These are phyloP conservation scores for Aphodius granarius DNA, from an alignment of 2,888 invertebrate species.

Conservation along the genomic window DNA sequence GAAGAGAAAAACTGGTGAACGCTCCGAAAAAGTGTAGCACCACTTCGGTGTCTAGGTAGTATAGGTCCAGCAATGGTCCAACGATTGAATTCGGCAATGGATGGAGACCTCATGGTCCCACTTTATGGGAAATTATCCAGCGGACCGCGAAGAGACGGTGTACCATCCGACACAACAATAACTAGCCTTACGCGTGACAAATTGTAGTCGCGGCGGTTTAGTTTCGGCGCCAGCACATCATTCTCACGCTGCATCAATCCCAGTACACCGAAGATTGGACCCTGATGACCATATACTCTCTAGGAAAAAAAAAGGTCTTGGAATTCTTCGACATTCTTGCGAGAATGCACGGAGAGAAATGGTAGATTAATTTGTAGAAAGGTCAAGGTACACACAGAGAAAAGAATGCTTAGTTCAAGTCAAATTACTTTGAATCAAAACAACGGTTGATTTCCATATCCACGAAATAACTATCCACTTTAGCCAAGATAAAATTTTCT, in stretches of 20 bases:
- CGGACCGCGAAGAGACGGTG: conserved; percentile 16
- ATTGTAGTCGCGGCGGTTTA: background rate
- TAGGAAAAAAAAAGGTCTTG: no score
- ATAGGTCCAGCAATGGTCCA: background rate
- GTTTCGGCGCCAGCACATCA: conserved; percentile 25
- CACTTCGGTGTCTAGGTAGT: background rate
- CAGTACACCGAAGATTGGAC: background rate
- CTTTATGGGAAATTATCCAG: conserved; percentile 25
- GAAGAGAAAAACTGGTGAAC: no score
- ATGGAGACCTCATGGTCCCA: conserved; percentile 22
- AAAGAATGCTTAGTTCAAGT: no score
- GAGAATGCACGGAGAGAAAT: no score
- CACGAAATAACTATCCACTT: no score
- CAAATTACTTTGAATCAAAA: no score
- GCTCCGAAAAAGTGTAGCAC: background rate
- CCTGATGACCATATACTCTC: no score
- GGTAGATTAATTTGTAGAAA: no score
- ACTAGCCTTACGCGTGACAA: conserved; percentile 18
- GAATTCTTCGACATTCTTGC: no score
- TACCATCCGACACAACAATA: background rate
- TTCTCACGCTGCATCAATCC: conserved; percentile 24
- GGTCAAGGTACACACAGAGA: no score
- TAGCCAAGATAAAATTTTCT: no score
- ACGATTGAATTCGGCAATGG: background rate
- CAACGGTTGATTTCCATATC: no score